Evolutionary conservation across 2,888 invertebrate species (phyloP).

Genomic region (Nyleta sp.): DNA sequence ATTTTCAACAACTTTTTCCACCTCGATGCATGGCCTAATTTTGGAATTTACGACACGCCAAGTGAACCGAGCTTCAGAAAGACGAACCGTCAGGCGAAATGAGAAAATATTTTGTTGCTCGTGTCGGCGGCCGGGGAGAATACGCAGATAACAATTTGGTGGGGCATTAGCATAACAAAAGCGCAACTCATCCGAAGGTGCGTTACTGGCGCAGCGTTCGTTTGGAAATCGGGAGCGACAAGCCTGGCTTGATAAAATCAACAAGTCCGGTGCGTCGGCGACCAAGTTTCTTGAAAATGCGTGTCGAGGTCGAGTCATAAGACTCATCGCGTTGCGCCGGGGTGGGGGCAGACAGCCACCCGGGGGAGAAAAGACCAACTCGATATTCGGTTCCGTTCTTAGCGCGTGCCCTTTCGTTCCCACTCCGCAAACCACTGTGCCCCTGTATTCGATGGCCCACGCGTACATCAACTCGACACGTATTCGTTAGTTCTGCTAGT

Average conservation of each 20-base stretch:
- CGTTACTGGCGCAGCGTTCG: slow-evolving; percentile 24
- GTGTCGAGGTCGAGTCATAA: slow-evolving; percentile 75
- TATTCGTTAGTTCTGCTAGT: no score
- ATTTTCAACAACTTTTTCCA: no score
- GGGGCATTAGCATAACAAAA: slow-evolving; percentile 41
- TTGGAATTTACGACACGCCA: slow-evolving; percentile 34
- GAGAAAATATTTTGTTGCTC: slow-evolving; percentile 41
- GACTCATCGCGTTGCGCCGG: slow-evolving; percentile 43
- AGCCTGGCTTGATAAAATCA: slow-evolving; percentile 54
- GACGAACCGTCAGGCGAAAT: slow-evolving; percentile 38
- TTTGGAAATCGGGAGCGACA: slow-evolving; percentile 51
- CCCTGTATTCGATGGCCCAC: neutral
- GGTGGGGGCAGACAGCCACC: slow-evolving; percentile 34
- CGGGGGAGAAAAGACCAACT: slow-evolving; percentile 63
- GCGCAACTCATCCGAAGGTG: slow-evolving; percentile 45
- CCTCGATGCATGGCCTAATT: slow-evolving; percentile 22
- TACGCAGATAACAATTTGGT: slow-evolving; percentile 30
- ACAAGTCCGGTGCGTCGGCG: slow-evolving; percentile 66
- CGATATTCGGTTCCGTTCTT: slow-evolving; percentile 56
- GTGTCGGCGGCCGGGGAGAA: slow-evolving; percentile 16
- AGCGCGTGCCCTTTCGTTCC: slow-evolving; percentile 58
- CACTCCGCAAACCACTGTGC: slow-evolving; percentile 22
- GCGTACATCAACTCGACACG: no score
- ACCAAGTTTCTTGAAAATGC: slow-evolving; percentile 75
- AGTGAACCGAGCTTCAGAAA: slow-evolving; percentile 14